Conservation (phyloP, 2,113 vertebrate species). For the Todiramphus saurophagus region DNA sequence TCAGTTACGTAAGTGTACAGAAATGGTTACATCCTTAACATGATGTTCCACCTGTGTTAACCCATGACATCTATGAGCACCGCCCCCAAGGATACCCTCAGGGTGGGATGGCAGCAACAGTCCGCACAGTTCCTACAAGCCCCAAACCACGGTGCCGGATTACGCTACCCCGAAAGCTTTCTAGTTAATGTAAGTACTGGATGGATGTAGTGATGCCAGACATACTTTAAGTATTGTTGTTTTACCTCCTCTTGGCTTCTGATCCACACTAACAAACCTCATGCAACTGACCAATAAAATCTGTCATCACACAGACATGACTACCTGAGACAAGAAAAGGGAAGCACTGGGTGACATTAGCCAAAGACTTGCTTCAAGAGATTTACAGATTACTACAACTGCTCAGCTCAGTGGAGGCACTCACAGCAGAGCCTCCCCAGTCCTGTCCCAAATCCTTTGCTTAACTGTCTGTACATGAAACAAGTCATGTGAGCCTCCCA, state of each 20-base stretch:
- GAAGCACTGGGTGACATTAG: not conserved
- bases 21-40: constrained; percentile 70
- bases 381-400: not conserved
- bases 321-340: not conserved
- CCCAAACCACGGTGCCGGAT: not conserved
- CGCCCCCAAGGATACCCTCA: constrained; percentile 50
- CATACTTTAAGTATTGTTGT: not conserved
- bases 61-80: constrained; percentile 52
- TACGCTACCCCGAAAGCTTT: constrained; percentile 32
- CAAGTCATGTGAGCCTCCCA: not conserved
- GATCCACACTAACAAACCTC: not conserved
- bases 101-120: constrained; percentile 48
- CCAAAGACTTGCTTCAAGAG: not conserved
- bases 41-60: constrained; percentile 74
- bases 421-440: not conserved
- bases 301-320: not conserved
- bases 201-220: not conserved
- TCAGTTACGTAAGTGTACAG: not conserved
- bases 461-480: not conserved
- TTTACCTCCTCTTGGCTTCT: not conserved
- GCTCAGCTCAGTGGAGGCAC: not conserved
- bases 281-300: not conserved
- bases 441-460: not conserved
- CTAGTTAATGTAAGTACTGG: not conserved
- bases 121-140: constrained; percentile 44